phyloP scores from a whole-genome alignment of 2,797 vertebrate genomes.

The Holocentrus rufus region DNA sequence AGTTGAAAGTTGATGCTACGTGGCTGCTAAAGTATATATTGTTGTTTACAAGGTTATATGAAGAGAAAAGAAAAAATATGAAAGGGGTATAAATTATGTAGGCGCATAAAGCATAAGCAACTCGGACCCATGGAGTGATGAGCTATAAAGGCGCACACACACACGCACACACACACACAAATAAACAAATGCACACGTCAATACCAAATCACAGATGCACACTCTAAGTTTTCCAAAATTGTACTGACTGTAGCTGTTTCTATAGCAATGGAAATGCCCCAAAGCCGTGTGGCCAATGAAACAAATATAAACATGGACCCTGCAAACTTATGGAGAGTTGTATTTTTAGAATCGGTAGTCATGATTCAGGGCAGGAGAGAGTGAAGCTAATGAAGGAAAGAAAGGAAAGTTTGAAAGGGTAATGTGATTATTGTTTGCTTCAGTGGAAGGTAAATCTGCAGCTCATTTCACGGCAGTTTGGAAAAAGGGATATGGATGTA shows the following conservation, averaged over 20 bases:
- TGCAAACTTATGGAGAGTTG: constrained; percentile 28
- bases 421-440: constrained; percentile 53
- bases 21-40: not conserved
- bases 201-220: constrained; percentile 6
- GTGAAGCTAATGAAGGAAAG: constrained; percentile 41
- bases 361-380: constrained; percentile 43
- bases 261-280: constrained; percentile 32
- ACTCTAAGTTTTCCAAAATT: constrained; percentile 19
- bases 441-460: constrained; percentile 35
- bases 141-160: not conserved
- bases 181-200: constrained; percentile 6
- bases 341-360: constrained; percentile 49
- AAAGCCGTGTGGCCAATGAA: constrained; percentile 24
- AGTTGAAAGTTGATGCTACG: not conserved
- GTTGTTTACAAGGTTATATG: not conserved
- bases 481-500: not conserved
- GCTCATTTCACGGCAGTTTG: constrained; percentile 28
- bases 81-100: too few relatives aligned
- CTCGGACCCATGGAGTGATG: too few relatives aligned
- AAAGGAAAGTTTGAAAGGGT: constrained; percentile 32
- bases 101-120: not conserved
- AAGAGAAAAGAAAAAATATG: too few relatives aligned
- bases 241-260: not conserved
- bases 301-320: constrained; percentile 58
- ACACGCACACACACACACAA: constrained; percentile 8